Conservation (phyloP, 2,888 invertebrate species). For the Drosophila atripex region DNA sequence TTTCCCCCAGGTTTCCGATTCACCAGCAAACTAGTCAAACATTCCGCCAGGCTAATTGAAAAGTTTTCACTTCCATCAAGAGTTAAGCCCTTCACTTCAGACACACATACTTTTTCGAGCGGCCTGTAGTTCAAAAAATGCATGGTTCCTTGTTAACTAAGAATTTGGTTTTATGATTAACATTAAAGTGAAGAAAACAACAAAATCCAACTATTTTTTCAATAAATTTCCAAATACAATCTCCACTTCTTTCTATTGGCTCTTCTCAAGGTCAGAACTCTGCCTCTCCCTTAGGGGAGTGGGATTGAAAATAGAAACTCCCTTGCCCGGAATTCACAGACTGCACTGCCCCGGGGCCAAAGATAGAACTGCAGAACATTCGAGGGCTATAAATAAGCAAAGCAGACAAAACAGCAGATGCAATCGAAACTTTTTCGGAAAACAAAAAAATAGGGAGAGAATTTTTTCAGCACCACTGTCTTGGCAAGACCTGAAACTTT, state of each 20-base stretch:
- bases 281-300: conserved; percentile 47
- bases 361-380: conserved; percentile 64
- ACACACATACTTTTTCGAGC: neutral
- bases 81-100: conserved; percentile 13
- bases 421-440: conserved; percentile 55
- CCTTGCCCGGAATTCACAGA: conserved; percentile 61
- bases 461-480: conserved; percentile 2
- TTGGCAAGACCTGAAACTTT: conserved; percentile 10
- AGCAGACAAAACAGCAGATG: conserved; percentile 38
- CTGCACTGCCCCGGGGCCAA: conserved; percentile 52
- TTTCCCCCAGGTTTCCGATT: neutral
- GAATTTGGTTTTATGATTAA: too few species aligned
- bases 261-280: conserved; percentile 61
- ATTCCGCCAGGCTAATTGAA: conserved; percentile 34
- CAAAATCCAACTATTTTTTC: neutral
- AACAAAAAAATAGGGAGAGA: conserved; percentile 4
- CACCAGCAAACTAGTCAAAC: conserved; percentile 17
- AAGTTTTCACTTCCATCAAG: conserved; percentile 24
- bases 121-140: neutral
- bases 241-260: neutral
- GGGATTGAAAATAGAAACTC: conserved; percentile 61
- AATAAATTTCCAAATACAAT: neutral
- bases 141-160: too few species aligned
- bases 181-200: too few species aligned
- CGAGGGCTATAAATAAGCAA: conserved; percentile 65